A percentile compares a stretch with the other conserved stretches of the same genome.
These are phyloP conservation scores for Rhimphoctona megacephalus DNA, from an alignment of 2,888 invertebrate genomes.

Conservation along the genomic window DNA sequence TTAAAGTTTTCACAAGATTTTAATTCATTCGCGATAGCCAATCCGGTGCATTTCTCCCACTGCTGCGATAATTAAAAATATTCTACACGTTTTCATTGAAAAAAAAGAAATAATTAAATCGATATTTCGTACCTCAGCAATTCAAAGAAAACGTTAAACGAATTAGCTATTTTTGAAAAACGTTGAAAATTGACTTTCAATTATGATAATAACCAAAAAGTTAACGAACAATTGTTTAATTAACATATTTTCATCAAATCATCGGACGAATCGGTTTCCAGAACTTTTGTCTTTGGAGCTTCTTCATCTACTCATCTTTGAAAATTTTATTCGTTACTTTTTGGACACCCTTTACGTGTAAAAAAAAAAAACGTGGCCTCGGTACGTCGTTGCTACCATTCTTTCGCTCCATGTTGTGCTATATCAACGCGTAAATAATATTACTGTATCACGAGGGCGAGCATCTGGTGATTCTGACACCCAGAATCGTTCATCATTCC, in stretches of 20 bases:
- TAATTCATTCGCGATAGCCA: background rate
- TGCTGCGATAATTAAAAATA: no score
- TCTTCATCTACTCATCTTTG: no score
- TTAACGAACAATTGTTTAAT: background rate
- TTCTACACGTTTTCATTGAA: no score
- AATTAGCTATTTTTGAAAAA: background rate
- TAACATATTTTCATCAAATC: background rate
- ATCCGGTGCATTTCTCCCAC: no score
- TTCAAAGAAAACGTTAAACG: background rate
- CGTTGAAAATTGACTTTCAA: background rate
- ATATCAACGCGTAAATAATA: slow-evolving; percentile 15
- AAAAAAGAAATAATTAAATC: no score
- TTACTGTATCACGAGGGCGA: slow-evolving; percentile 21
- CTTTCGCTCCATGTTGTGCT: slow-evolving; percentile 2
- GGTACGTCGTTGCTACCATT: slow-evolving; percentile 34
- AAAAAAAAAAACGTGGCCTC: slow-evolving; percentile 19
- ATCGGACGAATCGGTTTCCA: background rate
- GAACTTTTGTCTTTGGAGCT: background rate
- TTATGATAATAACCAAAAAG: background rate
- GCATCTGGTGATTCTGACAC: slow-evolving; percentile 53
- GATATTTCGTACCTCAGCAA: no score
- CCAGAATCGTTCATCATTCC: slow-evolving; percentile 47
- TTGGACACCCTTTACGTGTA: background rate
- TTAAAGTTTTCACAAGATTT: background rate
- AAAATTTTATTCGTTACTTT: background rate